phyloP scores from a whole-genome alignment of 2,113 vertebrate species.

The Sander lucioperca region DNA sequence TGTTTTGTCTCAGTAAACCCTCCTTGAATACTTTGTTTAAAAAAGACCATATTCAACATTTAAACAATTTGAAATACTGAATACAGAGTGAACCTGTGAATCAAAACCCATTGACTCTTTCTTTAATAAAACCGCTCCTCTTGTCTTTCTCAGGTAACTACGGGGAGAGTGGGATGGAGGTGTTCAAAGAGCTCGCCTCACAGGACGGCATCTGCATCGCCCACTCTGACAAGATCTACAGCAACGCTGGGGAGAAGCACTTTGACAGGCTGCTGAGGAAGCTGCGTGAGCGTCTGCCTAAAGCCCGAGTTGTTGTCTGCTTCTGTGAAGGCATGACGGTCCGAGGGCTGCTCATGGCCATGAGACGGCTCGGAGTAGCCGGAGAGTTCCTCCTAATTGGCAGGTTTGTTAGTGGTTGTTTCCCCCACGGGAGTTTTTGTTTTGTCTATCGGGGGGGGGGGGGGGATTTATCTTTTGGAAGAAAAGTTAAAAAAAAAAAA shows the following conservation, averaged over 20 bases:
- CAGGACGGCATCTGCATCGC: conserved; percentile 97
- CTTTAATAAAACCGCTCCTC: conserved; percentile 14
- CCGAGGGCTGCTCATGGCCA: conserved; percentile 95
- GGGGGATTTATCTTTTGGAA: neutral
- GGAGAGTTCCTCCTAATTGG: conserved; percentile 97
- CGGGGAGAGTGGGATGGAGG: conserved; percentile 98
- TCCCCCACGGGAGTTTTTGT: conserved; percentile 1
- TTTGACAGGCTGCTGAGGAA: conserved; percentile 97
- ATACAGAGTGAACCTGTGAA: neutral
- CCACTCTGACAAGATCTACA: conserved; percentile 99
- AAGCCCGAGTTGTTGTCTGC: conserved; percentile 96
- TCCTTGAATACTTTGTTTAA: neutral
- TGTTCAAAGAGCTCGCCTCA: conserved; percentile 95
- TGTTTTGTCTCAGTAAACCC: neutral
- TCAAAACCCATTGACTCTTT: neutral
- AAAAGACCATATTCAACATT: neutral
- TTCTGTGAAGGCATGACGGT: conserved; percentile 99
- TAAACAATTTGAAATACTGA: neutral
- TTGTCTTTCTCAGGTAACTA: conserved; percentile 90
- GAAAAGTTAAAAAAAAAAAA: conserved; percentile 10
- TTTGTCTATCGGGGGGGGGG: neutral
- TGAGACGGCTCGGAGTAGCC: conserved; percentile 92
- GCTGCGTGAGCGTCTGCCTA: conserved; percentile 93
- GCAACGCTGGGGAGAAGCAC: conserved; percentile 96
- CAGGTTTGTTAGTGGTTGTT: conserved; percentile 83